phyloP scores from a whole-genome alignment of 2,888 invertebrate species.

The Mechanitis mazaeus region DNA sequence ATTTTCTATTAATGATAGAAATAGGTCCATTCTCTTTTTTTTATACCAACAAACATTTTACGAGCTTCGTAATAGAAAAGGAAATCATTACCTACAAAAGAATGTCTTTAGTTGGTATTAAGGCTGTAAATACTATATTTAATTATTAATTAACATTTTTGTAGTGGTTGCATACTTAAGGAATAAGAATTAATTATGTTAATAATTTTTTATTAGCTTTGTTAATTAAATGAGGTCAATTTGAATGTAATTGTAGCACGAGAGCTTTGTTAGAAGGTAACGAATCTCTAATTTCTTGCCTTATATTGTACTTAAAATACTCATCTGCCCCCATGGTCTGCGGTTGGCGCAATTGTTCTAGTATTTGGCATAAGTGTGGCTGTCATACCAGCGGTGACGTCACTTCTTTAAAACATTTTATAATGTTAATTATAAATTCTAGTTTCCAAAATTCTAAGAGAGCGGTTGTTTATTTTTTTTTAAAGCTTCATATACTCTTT shows the following conservation, averaged over 20 bases:
- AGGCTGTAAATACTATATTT: slow-evolving; percentile 1
- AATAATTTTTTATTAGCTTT: neutral
- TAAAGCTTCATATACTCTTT: no score
- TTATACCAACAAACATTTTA: slow-evolving; percentile 18
- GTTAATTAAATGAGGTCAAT: slow-evolving; percentile 3
- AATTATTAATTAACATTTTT: slow-evolving; percentile 5
- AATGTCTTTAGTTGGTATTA: neutral
- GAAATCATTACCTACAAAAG: neutral
- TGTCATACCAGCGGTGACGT: no score
- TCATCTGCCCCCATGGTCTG: no score
- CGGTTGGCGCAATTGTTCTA: no score
- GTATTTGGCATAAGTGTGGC: no score
- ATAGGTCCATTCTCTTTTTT: slow-evolving; percentile 47
- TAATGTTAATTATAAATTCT: no score
- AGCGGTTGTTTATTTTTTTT: no score
- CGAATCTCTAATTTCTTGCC: neutral
- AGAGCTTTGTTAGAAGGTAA: neutral
- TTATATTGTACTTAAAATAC: no score
- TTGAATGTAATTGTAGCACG: neutral
- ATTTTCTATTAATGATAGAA: slow-evolving; percentile 51
- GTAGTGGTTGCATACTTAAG: neutral
- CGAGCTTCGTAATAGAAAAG: slow-evolving; percentile 12
- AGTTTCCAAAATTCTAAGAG: no score
- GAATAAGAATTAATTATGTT: slow-evolving; percentile 1
- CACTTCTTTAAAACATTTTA: no score